Percentiles rank a stretch among this genome's conserved stretches.
These are phyloP conservation scores for Globia sparganii DNA, from an alignment of 2,888 invertebrate genomes.

Conservation along the genomic window DNA sequence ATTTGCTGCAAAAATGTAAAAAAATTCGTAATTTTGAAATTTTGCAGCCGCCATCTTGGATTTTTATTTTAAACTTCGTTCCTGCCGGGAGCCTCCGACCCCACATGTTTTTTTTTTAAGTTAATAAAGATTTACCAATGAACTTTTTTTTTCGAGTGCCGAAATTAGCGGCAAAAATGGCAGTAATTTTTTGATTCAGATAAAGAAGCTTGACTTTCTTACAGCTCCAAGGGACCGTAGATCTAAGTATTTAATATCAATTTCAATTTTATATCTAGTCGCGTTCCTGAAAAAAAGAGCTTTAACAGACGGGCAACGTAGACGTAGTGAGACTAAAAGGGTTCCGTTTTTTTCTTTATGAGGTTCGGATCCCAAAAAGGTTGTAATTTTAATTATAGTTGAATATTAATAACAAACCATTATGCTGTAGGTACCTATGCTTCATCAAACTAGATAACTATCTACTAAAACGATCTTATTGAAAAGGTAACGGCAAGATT, in stretches of 20 bases:
- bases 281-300: not conserved
- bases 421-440: too few relatives aligned
- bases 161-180: too few relatives aligned
- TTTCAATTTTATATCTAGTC: not conserved
- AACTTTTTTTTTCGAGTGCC: too few relatives aligned
- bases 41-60: too few relatives aligned
- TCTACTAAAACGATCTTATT: not conserved
- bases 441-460: not conserved
- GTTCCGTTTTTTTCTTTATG: not conserved
- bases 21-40: too few relatives aligned
- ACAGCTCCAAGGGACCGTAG: not conserved
- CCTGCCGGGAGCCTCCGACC: too few relatives aligned
- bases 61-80: too few relatives aligned
- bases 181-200: not conserved
- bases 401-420: not conserved
- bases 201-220: not conserved
- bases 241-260: not conserved
- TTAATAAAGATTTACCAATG: too few relatives aligned
- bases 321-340: not conserved
- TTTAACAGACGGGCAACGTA: not conserved
- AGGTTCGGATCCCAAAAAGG: not conserved
- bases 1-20: too few relatives aligned
- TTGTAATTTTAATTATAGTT: not conserved
- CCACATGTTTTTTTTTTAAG: too few relatives aligned
- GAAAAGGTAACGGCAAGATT: conserved; percentile 15